Percentiles rank a stretch among this genome's conserved stretches.
Evolutionary conservation across 2,113 vertebrate species (phyloP).

Genomic region (Pollachius pollachius): DNA sequence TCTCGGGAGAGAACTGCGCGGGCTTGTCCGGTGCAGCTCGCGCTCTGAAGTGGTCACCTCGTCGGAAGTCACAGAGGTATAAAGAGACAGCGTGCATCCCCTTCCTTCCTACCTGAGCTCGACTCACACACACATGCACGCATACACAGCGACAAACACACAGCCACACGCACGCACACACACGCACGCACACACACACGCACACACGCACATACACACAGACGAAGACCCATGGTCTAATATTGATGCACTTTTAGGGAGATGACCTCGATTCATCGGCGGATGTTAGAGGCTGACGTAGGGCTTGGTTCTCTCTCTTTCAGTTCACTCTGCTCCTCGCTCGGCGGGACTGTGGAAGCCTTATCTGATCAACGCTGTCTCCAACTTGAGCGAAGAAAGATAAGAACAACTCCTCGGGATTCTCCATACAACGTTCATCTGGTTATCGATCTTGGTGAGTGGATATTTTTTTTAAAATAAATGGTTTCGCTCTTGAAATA

Average conservation of each 20-base stretch:
- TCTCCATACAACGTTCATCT: slow-evolving; percentile 63
- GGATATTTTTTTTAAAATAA: background rate
- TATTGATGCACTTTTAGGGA: slow-evolving; percentile 58
- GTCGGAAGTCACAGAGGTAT: too few relatives aligned
- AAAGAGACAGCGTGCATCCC: too few relatives aligned
- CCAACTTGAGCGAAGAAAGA: slow-evolving; percentile 72
- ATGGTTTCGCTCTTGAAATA: background rate
- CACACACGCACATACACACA: background rate
- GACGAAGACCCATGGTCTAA: slow-evolving; percentile 27
- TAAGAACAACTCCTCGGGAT: slow-evolving; percentile 69
- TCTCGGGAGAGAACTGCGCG: too few relatives aligned
- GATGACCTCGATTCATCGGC: slow-evolving; percentile 55
- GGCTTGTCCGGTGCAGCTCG: too few relatives aligned
- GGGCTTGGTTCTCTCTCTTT: slow-evolving; percentile 29
- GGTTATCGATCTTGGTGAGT: slow-evolving; percentile 56
- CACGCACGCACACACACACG: too few relatives aligned
- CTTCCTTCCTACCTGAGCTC: background rate
- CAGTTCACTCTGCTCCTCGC: slow-evolving; percentile 46
- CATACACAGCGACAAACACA: too few relatives aligned
- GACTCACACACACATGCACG: too few relatives aligned
- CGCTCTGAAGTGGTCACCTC: too few relatives aligned
- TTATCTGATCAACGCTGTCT: slow-evolving; percentile 51
- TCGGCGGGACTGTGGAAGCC: slow-evolving; percentile 55
- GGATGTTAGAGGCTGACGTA: slow-evolving; percentile 35
- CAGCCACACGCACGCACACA: too few relatives aligned